Conservation (phyloP, 2,113 vertebrate genomes). For the Rafetus swinhoei region DNA sequence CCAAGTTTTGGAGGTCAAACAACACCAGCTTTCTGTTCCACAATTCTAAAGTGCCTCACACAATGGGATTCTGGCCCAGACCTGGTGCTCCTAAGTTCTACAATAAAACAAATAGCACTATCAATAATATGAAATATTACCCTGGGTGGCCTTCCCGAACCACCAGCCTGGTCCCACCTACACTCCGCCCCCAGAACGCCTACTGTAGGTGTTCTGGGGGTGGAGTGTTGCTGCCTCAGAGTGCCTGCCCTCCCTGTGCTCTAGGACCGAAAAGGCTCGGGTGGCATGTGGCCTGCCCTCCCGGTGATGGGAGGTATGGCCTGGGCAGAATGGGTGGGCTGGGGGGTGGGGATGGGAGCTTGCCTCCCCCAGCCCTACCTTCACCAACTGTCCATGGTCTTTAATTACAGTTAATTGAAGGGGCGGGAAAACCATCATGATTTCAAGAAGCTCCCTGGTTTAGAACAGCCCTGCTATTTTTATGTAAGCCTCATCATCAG, state of each 20-base stretch:
- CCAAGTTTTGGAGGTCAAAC: conserved; percentile 15
- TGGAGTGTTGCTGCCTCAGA: no score
- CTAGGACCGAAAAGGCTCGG: no score
- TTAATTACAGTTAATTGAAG: conserved; percentile 33
- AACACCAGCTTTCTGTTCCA: not conserved
- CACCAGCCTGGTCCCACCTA: no score
- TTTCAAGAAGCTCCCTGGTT: conserved; percentile 43
- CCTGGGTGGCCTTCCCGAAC: no score
- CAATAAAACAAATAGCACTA: not conserved
- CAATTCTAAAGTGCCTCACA: not conserved
- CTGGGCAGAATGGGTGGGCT: no score
- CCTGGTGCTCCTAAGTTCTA: conserved; percentile 27
- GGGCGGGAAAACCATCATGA: conserved; percentile 4
- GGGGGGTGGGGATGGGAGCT: no score
- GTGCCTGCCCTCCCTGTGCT: no score
- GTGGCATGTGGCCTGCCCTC: no score
- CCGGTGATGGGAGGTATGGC: no score
- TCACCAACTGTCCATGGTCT: not conserved
- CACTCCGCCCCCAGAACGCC: no score
- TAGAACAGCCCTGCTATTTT: not conserved
- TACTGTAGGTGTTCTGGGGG: no score
- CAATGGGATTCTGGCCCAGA: not conserved
- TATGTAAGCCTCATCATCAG: not conserved
- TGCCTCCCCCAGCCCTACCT: no score
- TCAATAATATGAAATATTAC: conserved; percentile 2